Percentiles rank a stretch among this genome's conserved stretches.
Evolutionary conservation across 2,888 invertebrate species (phyloP).

Genomic region (Leucoma salicis): DNA sequence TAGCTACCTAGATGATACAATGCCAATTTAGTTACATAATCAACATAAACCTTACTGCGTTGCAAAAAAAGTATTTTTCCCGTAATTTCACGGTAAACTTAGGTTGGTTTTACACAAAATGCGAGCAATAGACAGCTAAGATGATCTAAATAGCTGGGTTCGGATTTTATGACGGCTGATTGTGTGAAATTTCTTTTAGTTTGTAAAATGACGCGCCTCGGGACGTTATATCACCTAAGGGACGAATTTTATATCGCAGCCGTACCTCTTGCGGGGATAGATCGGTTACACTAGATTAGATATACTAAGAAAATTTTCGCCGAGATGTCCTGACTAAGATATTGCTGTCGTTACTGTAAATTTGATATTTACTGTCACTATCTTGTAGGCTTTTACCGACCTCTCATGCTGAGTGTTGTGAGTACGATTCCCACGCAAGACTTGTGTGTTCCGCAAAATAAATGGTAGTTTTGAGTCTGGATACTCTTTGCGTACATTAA

Average conservation of each 20-base stretch:
- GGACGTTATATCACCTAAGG: slow-evolving; percentile 25
- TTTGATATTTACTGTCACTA: too few relatives aligned
- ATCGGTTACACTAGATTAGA: slow-evolving; percentile 6
- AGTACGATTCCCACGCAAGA: too few relatives aligned
- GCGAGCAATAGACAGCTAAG: slow-evolving; percentile 52
- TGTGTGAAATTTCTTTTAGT: slow-evolving; percentile 47
- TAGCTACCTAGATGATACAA: slow-evolving; percentile 46
- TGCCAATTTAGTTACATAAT: slow-evolving; percentile 8
- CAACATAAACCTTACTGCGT: slow-evolving; percentile 10
- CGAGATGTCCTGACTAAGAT: not conserved
- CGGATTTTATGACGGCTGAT: slow-evolving; percentile 61
- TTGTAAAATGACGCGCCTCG: slow-evolving; percentile 24
- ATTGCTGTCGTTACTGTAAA: too few relatives aligned
- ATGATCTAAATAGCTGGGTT: slow-evolving; percentile 71
- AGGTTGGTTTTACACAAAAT: slow-evolving; percentile 32
- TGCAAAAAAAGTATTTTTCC: slow-evolving; percentile 21
- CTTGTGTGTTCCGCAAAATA: too few relatives aligned
- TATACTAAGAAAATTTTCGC: slow-evolving; percentile 2
- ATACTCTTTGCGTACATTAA: too few relatives aligned
- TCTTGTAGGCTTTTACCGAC: too few relatives aligned
- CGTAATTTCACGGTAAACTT: slow-evolving; percentile 3
- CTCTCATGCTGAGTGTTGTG: too few relatives aligned
- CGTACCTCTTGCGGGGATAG: slow-evolving; percentile 12
- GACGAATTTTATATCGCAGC: slow-evolving; percentile 16
- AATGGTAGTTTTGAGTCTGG: too few relatives aligned